A percentile compares a stretch with the other conserved stretches of the same genome.
These are phyloP conservation scores for Meta bourneti DNA, from an alignment of 2,888 invertebrate genomes.

Conservation along the genomic window DNA sequence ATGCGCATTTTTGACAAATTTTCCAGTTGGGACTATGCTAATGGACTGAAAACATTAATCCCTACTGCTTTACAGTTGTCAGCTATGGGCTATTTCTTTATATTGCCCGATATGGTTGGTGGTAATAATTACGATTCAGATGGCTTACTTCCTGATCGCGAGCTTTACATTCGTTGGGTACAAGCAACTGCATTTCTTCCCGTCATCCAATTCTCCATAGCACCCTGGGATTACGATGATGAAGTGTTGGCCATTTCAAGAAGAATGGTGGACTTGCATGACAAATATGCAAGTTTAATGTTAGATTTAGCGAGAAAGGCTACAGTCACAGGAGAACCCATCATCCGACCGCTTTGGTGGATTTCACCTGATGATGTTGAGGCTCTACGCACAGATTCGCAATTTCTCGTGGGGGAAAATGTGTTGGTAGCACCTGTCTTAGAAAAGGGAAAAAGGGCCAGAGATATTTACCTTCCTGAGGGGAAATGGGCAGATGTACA, in stretches of 20 bases:
- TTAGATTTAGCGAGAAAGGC: conserved; percentile 84
- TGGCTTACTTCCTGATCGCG: conserved; percentile 79
- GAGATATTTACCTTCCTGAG: conserved; percentile 91
- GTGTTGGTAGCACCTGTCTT: conserved; percentile 94
- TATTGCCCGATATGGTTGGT: conserved; percentile 89
- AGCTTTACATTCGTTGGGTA: conserved; percentile 88
- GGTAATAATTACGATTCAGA: conserved; percentile 82
- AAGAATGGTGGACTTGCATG: conserved; percentile 86
- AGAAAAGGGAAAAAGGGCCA: conserved; percentile 85
- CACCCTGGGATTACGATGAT: conserved; percentile 89
- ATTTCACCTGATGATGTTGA: conserved; percentile 85
- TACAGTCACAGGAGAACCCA: conserved; percentile 85
- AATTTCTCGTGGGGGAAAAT: conserved; percentile 93
- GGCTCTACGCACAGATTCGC: conserved; percentile 83
- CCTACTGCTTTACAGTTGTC: conserved; percentile 86
- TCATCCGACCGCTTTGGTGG: conserved; percentile 94
- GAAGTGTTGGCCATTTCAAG: conserved; percentile 84
- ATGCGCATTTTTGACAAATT: conserved; percentile 90
- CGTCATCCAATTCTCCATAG: conserved; percentile 88
- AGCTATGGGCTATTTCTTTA: conserved; percentile 86
- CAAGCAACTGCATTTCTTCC: conserved; percentile 90
- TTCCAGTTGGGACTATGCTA: conserved; percentile 85
- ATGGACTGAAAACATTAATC: conserved; percentile 87
- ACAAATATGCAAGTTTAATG: conserved; percentile 83
- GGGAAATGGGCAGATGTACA: conserved; percentile 87